Conservation (phyloP, 2,797 vertebrate genomes). For the Leptoclinus maculatus region DNA sequence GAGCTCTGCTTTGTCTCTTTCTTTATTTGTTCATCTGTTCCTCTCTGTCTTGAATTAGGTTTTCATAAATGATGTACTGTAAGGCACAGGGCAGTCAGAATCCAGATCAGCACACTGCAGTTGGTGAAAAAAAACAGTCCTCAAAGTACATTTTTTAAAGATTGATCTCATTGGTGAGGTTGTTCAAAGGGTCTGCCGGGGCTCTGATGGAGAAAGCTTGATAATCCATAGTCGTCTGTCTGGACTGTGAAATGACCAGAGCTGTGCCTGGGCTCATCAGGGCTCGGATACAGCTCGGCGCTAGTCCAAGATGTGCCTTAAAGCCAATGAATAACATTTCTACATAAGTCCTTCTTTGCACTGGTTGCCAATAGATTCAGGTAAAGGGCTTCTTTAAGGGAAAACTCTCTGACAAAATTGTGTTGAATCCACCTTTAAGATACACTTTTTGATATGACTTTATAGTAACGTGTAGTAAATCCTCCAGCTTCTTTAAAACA, state of each 20-base stretch:
- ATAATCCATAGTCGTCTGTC: slow-evolving; percentile 46
- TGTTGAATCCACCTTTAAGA: slow-evolving; percentile 5
- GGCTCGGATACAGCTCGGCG: slow-evolving; percentile 34
- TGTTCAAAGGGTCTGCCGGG: slow-evolving; percentile 38
- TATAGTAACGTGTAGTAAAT: slow-evolving; percentile 20
- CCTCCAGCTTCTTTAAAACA: slow-evolving; percentile 15
- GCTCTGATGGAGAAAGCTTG: slow-evolving; percentile 28
- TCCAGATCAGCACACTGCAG: not conserved
- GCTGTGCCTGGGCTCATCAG: slow-evolving; percentile 34
- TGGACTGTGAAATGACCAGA: slow-evolving; percentile 50
- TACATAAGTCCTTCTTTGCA: slow-evolving; percentile 20
- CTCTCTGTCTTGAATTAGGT: not conserved
- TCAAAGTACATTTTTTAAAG: slow-evolving; percentile 44
- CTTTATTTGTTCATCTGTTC: not conserved
- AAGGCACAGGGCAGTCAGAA: not conserved
- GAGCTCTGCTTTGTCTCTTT: not conserved
- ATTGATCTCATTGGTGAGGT: slow-evolving; percentile 47
- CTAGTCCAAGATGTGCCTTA: slow-evolving; percentile 39
- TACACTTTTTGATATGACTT: not conserved
- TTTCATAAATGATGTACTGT: not conserved
- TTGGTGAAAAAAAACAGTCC: not conserved
- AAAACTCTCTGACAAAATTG: not conserved
- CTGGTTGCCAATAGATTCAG: slow-evolving; percentile 6
- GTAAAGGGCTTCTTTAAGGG: not conserved
- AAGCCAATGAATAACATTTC: slow-evolving; percentile 56